Conservation (phyloP, 2,888 invertebrate genomes). For the Microplitis deprimator region DNA sequence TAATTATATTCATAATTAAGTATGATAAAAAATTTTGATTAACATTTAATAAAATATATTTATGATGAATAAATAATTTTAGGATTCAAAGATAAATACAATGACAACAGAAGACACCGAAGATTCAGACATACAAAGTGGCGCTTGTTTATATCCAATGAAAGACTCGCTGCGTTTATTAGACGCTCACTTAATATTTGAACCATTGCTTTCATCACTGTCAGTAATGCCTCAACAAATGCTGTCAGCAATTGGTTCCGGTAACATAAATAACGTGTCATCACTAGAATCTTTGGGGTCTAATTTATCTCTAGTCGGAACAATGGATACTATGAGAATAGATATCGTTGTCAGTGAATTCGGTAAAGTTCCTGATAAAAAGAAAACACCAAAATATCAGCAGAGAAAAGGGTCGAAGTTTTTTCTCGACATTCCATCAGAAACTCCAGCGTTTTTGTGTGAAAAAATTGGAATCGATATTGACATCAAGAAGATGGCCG, state of each 20-base stretch:
- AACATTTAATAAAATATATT: background rate
- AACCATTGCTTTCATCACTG: conserved; percentile 89
- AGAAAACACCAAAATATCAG: conserved; percentile 70
- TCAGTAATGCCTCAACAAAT: conserved; percentile 94
- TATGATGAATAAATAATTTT: conserved; percentile 31
- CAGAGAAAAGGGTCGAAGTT: conserved; percentile 69
- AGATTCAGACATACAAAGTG: conserved; percentile 70
- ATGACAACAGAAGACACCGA: conserved; percentile 70
- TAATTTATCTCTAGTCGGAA: conserved; percentile 86
- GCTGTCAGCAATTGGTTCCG: conserved; percentile 72
- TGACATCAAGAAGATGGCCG: conserved; percentile 90
- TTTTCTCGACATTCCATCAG: conserved; percentile 77
- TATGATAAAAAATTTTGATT: too few relatives aligned
- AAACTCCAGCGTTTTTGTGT: conserved; percentile 92
- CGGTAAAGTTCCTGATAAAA: conserved; percentile 78
- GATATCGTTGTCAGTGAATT: conserved; percentile 95
- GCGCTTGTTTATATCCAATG: conserved; percentile 81
- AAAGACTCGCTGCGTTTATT: conserved; percentile 88
- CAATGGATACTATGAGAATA: conserved; percentile 90
- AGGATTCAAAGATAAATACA: conserved; percentile 71
- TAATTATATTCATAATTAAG: too few relatives aligned
- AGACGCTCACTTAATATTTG: conserved; percentile 95
- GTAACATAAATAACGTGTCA: conserved; percentile 75
- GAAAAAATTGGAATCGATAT: conserved; percentile 92
- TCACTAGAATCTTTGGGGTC: conserved; percentile 91